Percentiles rank a stretch among this genome's conserved stretches.
Conservation (phyloP, 1,140 invertebrate species). For the Drosophila nannoptera region DNA sequence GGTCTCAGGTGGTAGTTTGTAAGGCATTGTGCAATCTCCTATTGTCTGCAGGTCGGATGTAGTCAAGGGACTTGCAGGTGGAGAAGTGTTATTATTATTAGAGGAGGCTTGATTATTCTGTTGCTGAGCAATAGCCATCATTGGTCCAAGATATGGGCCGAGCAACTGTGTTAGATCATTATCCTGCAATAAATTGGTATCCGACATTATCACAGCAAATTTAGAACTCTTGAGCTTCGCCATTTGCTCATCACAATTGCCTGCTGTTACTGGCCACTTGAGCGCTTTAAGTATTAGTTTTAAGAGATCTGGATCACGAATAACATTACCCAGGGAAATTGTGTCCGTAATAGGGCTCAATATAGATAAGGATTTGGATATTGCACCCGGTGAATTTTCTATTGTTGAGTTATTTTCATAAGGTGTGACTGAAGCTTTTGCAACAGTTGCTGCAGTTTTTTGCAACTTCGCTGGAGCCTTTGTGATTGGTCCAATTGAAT, state of each 20-base stretch:
- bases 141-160: constrained; percentile 67
- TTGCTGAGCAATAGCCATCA: constrained; percentile 55
- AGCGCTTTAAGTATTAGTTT: constrained; percentile 75
- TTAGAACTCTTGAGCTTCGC: constrained; percentile 65
- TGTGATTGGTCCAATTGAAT: constrained; percentile 4
- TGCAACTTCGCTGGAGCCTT: constrained; percentile 19
- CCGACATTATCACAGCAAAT: constrained; percentile 71
- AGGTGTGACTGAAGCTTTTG: constrained; percentile 14
- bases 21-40: constrained; percentile 65
- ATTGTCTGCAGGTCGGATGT: constrained; percentile 28
- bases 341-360: constrained; percentile 60
- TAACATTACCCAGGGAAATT: constrained; percentile 69
- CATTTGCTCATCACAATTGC: constrained; percentile 70
- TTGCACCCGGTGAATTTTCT: background rate
- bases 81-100: background rate
- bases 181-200: constrained; percentile 73
- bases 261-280: constrained; percentile 68
- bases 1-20: constrained; percentile 75
- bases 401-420: constrained; percentile 11
- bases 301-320: constrained; percentile 70
- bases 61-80: constrained; percentile 27
- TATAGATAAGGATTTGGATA: constrained; percentile 32
- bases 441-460: constrained; percentile 15
- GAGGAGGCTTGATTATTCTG: constrained; percentile 33
- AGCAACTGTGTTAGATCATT: constrained; percentile 74